These are phyloP conservation scores for Scaeva pyrastri DNA, from an alignment of 2,888 invertebrate species.

Conservation along the genomic window DNA sequence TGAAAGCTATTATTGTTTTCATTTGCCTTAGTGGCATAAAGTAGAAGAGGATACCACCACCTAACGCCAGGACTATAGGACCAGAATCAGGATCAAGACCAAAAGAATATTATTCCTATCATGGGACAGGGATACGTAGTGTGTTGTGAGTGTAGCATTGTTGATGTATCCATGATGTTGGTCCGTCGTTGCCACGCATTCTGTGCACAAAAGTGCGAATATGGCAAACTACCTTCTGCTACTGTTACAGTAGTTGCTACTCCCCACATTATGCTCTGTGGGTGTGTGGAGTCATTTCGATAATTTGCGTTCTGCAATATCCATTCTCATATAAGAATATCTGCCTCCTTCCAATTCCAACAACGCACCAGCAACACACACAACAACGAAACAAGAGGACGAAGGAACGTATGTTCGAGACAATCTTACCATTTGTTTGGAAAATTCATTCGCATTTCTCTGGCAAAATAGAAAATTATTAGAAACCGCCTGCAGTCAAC, in stretches of 20 bases:
- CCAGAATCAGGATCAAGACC: not conserved
- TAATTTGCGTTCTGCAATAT: slow-evolving; percentile 55
- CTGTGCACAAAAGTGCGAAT: slow-evolving; percentile 54
- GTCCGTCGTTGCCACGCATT: slow-evolving; percentile 41
- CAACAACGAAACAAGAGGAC: not conserved
- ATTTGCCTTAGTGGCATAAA: slow-evolving; percentile 29
- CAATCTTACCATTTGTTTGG: slow-evolving; percentile 59
- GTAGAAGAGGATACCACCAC: not conserved
- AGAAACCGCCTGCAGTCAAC: slow-evolving; percentile 33
- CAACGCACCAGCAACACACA: not conserved
- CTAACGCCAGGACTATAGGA: not conserved
- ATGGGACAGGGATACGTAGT: slow-evolving; percentile 27
- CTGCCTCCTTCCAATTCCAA: not conserved
- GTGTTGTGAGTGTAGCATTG: no score
- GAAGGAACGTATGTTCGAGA: slow-evolving; percentile 47
- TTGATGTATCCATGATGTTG: slow-evolving; percentile 5
- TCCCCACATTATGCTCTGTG: not conserved
- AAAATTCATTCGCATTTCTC: slow-evolving; percentile 34
- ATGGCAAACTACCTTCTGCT: slow-evolving; percentile 31
- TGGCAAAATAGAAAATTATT: slow-evolving; percentile 12
- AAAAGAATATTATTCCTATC: slow-evolving; percentile 3
- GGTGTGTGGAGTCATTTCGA: slow-evolving; percentile 50
- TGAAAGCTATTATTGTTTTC: slow-evolving; percentile 50
- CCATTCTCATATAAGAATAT: slow-evolving; percentile 29
- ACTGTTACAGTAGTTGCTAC: not conserved